These are phyloP conservation scores for Nibea coibor DNA, from an alignment of 2,113 vertebrate species.

Conservation along the genomic window DNA sequence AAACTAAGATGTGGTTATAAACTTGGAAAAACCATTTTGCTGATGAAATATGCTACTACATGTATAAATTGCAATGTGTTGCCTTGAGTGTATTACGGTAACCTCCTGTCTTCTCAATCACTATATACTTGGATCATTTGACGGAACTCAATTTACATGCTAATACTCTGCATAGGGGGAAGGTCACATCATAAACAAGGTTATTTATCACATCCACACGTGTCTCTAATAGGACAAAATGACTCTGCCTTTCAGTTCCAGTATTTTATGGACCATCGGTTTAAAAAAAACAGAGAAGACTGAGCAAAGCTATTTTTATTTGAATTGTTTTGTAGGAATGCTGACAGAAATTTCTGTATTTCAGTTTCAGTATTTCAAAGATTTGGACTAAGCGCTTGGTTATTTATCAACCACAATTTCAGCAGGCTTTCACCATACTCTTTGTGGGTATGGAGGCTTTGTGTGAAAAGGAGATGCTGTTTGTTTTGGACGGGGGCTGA, in stretches of 20 bases:
- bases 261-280: background rate
- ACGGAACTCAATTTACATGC: slow-evolving; percentile 73
- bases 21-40: too few relatives aligned
- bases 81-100: slow-evolving; percentile 17
- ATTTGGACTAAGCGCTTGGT: slow-evolving; percentile 7
- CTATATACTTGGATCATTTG: slow-evolving; percentile 58
- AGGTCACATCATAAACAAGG: slow-evolving; percentile 68
- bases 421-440: slow-evolving; percentile 24
- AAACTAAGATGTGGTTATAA: background rate
- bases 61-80: slow-evolving; percentile 1
- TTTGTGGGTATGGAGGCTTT: slow-evolving; percentile 29
- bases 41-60: too few relatives aligned
- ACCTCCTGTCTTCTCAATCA: slow-evolving; percentile 45
- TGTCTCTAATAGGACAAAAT: slow-evolving; percentile 50
- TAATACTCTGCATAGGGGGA: slow-evolving; percentile 62
- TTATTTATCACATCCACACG: slow-evolving; percentile 65
- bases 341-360: slow-evolving; percentile 25
- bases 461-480: slow-evolving; percentile 55
- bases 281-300: background rate
- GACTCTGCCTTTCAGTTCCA: slow-evolving; percentile 12
- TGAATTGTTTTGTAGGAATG: background rate
- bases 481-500: slow-evolving; percentile 56
- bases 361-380: slow-evolving; percentile 11
- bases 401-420: slow-evolving; percentile 31
- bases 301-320: background rate